Base-by-base conservation (phyloP, 2,888 invertebrate genomes). In the Callimorpha dominula region DNA sequence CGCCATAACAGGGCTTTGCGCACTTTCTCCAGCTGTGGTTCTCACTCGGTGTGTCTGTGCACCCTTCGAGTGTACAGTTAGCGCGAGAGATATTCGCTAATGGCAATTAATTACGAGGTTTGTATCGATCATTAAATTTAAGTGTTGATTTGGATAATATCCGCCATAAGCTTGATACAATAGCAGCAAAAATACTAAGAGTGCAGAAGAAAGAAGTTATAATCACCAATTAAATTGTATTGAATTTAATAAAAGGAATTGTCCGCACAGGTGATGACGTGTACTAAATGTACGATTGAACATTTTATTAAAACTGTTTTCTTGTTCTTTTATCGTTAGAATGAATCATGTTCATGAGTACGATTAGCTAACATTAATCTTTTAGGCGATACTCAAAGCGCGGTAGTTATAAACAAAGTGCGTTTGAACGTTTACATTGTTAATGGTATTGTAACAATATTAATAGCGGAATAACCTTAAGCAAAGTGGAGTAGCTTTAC, bases 1-100 rank as follows among this genome's bases (percentile, higher is more conserved):
- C 87, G 90, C 92, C 91, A 91, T 92, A 93, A 93, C 92, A 93
- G 93, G 94, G 93, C 91, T 90, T 90, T 87, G 91, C 88, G 85
- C 86, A 93, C 94, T 94, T 94, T 94, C 94, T 90, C 93, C 89
- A 73, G 76, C 20, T 60, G 86, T 84, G 88, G 89, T 89, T 88
- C 89, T 86, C 89, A 86, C 86, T 86, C 82, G 85, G 81, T 74
- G 79, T 74, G 79, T 78, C 79, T 80, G 81, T 81, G 81, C 85
- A 89, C 89, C 88, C 89, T 89, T 85, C 81, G 67, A 81, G 76
- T 83, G 79, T 79, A 82, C 83, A 83, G 80, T 86, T 87, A 82
- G 73, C 81, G 78, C 76, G 72, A 84, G 76, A 78, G 67, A 70
- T 81, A 79, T 80, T 60, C 78, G 79, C 66, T 78, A 79, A 79